These are phyloP conservation scores for Corapipo altera DNA, from an alignment of 2,113 vertebrate genomes.

Conservation along the genomic window DNA sequence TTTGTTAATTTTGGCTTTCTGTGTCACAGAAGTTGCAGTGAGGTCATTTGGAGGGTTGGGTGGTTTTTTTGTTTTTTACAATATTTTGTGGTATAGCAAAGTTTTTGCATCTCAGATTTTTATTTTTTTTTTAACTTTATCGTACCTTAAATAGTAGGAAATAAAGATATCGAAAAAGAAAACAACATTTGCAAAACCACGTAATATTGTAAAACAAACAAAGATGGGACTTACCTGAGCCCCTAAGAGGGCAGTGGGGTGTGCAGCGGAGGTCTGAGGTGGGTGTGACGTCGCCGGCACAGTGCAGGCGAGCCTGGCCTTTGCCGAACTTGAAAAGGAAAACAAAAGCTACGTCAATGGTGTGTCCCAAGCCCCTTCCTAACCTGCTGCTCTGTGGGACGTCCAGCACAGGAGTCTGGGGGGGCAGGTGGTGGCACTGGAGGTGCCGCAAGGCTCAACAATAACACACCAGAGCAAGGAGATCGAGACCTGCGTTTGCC, in stretches of 20 bases:
- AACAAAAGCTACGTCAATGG: slow-evolving; percentile 62
- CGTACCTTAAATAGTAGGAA: background rate
- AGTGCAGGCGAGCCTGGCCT: slow-evolving; percentile 48
- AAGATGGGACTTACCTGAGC: slow-evolving; percentile 60
- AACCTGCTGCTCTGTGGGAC: background rate
- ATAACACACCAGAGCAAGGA: background rate
- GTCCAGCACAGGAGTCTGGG: background rate
- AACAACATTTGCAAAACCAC: slow-evolving; percentile 69
- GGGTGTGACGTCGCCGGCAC: slow-evolving; percentile 61
- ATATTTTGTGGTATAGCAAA: slow-evolving; percentile 72
- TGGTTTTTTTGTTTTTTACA: slow-evolving; percentile 62
- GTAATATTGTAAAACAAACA: slow-evolving; percentile 74
- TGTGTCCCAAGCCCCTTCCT: background rate
- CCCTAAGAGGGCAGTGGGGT: slow-evolving; percentile 34
- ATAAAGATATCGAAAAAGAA: slow-evolving; percentile 10
- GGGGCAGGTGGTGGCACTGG: background rate
- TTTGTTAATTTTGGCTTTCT: background rate
- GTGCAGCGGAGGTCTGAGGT: slow-evolving; percentile 51
- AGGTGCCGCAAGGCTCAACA: background rate
- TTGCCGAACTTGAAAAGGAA: slow-evolving; percentile 67
- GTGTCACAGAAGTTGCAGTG: background rate
- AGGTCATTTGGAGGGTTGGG: background rate
- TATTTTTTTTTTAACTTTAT: background rate
- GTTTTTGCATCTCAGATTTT: slow-evolving; percentile 22
- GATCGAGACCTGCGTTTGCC: background rate